These are phyloP conservation scores for Mandrillus leucophaeus DNA, from an alignment of 2,113 vertebrate species.

Conservation along the genomic window DNA sequence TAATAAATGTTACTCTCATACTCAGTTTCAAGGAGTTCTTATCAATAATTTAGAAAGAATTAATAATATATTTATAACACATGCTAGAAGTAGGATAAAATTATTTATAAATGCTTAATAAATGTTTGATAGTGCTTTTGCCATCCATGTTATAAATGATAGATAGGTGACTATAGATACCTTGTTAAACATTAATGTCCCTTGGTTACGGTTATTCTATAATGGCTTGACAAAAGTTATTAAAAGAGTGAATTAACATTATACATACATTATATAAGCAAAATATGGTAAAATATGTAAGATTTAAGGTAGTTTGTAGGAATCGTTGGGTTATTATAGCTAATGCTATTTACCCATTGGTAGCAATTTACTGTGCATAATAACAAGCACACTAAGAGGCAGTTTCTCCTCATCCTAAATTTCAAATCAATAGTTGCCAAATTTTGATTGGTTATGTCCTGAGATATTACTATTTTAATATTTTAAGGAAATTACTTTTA, in stretches of 20 bases:
- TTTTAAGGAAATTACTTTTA: not conserved
- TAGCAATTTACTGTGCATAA: not conserved
- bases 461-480: not conserved
- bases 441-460: not conserved
- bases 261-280: slow-evolving; percentile 26
- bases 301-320: slow-evolving; percentile 49
- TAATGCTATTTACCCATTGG: slow-evolving; percentile 47
- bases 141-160: slow-evolving; percentile 71
- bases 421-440: not conserved
- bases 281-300: slow-evolving; percentile 64
- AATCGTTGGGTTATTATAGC: slow-evolving; percentile 48
- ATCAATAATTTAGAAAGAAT: slow-evolving; percentile 77
- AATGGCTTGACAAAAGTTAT: slow-evolving; percentile 65
- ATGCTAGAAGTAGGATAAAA: slow-evolving; percentile 63
- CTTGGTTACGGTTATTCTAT: slow-evolving; percentile 59
- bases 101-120: slow-evolving; percentile 77
- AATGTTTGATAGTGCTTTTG: slow-evolving; percentile 80
- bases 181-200: slow-evolving; percentile 73
- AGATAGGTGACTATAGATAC: slow-evolving; percentile 69
- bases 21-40: slow-evolving; percentile 55
- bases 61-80: slow-evolving; percentile 75
- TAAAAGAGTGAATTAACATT: slow-evolving; percentile 61
- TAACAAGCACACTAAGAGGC: not conserved
- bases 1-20: slow-evolving; percentile 50
- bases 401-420: not conserved